A percentile compares a stretch with the other conserved stretches of the same genome.
Evolutionary conservation across 2,113 vertebrate genomes (phyloP).

Genomic region (Anhinga anhinga): DNA sequence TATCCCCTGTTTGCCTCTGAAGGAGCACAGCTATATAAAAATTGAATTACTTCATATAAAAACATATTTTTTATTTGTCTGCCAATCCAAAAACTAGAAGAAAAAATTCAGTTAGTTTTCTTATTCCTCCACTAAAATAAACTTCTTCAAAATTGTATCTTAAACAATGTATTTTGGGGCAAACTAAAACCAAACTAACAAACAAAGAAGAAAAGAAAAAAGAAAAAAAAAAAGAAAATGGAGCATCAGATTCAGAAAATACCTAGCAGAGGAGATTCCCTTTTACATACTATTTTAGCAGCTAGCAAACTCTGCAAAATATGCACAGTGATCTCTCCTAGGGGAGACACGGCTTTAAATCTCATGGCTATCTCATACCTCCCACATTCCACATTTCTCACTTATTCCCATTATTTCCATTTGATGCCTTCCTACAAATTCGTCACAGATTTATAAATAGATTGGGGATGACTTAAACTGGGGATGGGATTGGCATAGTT

Average conservation of each 20-base stretch:
- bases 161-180: background rate
- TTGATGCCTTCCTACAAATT: background rate
- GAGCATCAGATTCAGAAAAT: background rate
- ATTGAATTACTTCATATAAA: background rate
- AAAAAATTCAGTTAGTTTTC: background rate
- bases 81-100: background rate
- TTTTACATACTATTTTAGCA: constrained; percentile 12
- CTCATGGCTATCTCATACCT: constrained; percentile 19
- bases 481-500: background rate
- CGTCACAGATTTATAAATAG: constrained; percentile 17
- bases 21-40: background rate
- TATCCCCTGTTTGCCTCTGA: background rate
- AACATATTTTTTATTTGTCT: background rate
- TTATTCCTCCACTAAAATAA: background rate
- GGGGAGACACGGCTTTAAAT: background rate
- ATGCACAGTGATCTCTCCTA: background rate
- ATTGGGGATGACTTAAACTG: constrained; percentile 20
- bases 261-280: constrained; percentile 14
- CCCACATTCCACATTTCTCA: constrained; percentile 17
- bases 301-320: background rate
- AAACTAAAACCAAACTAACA: background rate
- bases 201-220: rapidly evolving
- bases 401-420: constrained; percentile 29
- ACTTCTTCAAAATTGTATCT: background rate
- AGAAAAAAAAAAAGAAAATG: background rate